These are phyloP conservation scores for Galagoides demidoff DNA, from an alignment of 2,797 vertebrate genomes.

Conservation along the genomic window DNA sequence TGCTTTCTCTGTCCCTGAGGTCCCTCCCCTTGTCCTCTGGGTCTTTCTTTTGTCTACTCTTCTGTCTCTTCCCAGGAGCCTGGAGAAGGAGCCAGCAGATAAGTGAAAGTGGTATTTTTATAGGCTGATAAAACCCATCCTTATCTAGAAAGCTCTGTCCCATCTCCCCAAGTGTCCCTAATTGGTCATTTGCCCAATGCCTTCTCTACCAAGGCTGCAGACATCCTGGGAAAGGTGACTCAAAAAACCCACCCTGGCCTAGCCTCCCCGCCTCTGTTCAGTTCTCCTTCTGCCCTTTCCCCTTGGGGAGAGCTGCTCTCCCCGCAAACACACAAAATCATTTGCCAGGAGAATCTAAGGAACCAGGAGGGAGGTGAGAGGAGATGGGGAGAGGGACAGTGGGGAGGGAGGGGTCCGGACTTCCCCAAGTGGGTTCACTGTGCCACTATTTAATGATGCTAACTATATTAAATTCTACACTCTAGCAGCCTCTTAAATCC, in stretches of 20 bases:
- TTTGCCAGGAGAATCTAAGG: background rate
- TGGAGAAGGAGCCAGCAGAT: constrained; percentile 81
- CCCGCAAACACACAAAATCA: background rate
- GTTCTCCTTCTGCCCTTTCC: background rate
- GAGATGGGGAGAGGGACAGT: background rate
- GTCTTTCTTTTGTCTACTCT: constrained; percentile 53
- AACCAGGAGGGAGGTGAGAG: background rate
- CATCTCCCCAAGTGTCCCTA: constrained; percentile 83
- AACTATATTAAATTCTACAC: constrained; percentile 82
- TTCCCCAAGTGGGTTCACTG: constrained; percentile 27
- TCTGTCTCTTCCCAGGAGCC: constrained; percentile 76
- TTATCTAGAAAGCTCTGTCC: constrained; percentile 84
- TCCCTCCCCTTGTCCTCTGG: background rate
- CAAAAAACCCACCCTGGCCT: background rate
- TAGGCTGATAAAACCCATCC: constrained; percentile 85
- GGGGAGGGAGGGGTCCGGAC: background rate
- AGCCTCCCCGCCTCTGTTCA: background rate
- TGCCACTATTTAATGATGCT: constrained; percentile 80
- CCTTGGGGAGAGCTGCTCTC: background rate
- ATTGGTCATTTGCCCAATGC: constrained; percentile 72
- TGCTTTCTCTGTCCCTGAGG: background rate
- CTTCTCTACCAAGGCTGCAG: background rate
- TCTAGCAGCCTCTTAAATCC: constrained; percentile 83
- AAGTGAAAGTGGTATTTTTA: constrained; percentile 89
- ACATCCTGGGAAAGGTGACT: constrained; percentile 14